Evolutionary conservation across 2,113 vertebrate species (phyloP).

Genomic region (Pygoscelis adeliae): DNA sequence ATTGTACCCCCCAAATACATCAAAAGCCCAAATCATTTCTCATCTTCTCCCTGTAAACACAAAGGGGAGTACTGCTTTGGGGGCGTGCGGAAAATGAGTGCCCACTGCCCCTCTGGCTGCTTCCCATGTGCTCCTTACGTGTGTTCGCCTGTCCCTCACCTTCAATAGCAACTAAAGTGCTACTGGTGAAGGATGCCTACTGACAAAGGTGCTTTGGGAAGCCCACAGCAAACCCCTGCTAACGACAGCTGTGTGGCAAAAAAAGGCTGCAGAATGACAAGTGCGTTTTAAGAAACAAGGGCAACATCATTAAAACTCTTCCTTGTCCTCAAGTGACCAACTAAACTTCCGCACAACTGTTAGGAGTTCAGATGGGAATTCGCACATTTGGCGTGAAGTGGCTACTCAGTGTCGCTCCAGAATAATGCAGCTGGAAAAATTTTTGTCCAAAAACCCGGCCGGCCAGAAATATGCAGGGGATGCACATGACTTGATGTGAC

Average conservation of each 20-base stretch:
- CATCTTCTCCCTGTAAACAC: neutral
- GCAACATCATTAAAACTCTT: neutral
- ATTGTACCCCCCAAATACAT: neutral
- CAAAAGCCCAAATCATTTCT: neutral
- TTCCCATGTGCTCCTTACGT: neutral
- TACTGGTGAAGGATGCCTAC: neutral
- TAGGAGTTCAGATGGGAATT: neutral
- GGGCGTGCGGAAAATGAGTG: neutral
- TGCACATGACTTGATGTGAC: rapidly evolving
- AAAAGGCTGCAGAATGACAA: neutral
- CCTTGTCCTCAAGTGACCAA: neutral
- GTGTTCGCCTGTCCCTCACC: rapidly evolving
- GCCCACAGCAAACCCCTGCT: neutral
- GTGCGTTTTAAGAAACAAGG: neutral
- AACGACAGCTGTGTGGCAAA: neutral
- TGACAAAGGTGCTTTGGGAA: neutral
- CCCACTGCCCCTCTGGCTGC: neutral
- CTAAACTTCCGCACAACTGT: neutral
- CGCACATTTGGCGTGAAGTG: rapidly evolving
- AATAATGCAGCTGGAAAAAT: neutral
- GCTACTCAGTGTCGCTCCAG: rapidly evolving
- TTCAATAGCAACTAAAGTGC: neutral
- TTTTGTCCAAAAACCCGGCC: rapidly evolving
- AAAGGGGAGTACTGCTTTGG: neutral
- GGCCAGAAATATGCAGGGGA: neutral